These are phyloP conservation scores for Caenorhabditis sp. DNA, from an alignment of 2,888 invertebrate genomes.

Conservation along the genomic window DNA sequence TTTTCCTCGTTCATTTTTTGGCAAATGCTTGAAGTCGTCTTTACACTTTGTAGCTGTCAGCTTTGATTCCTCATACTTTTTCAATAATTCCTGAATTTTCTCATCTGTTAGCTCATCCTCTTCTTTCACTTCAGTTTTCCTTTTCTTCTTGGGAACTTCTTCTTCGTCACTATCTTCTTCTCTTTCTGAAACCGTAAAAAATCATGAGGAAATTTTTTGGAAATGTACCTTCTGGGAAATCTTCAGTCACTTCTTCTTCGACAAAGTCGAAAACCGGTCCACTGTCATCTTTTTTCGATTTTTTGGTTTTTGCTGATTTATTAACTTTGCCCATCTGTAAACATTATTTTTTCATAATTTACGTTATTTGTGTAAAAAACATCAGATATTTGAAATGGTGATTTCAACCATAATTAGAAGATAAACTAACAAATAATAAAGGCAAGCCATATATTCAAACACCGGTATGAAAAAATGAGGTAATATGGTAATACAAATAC, in stretches of 20 bases:
- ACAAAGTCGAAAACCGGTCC: slow-evolving; percentile 37
- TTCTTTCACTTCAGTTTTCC: slow-evolving; percentile 18
- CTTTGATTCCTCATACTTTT: slow-evolving; percentile 41
- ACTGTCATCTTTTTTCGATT: slow-evolving; percentile 17
- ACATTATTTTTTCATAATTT: neutral
- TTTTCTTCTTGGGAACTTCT: slow-evolving; percentile 30
- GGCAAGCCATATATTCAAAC: neutral
- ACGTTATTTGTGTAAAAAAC: too few relatives aligned
- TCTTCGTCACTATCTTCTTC: slow-evolving; percentile 13
- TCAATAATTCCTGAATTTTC: slow-evolving; percentile 30
- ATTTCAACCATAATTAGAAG: neutral
- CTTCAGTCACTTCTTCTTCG: slow-evolving; percentile 38
- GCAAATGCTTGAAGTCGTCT: slow-evolving; percentile 49
- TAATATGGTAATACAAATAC: neutral
- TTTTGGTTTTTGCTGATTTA: slow-evolving; percentile 7
- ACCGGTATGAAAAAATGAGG: neutral
- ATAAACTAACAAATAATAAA: neutral
- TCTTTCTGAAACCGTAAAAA: neutral
- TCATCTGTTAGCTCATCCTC: slow-evolving; percentile 30
- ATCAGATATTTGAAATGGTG: neutral
- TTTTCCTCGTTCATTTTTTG: slow-evolving; percentile 48
- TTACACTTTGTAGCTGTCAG: slow-evolving; percentile 33
- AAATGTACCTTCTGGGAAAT: slow-evolving; percentile 2
- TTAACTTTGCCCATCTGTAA: slow-evolving; percentile 2
- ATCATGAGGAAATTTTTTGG: too few relatives aligned